Conservation (phyloP, 1,140 invertebrate species). For the Hylaeus volcanicus region DNA sequence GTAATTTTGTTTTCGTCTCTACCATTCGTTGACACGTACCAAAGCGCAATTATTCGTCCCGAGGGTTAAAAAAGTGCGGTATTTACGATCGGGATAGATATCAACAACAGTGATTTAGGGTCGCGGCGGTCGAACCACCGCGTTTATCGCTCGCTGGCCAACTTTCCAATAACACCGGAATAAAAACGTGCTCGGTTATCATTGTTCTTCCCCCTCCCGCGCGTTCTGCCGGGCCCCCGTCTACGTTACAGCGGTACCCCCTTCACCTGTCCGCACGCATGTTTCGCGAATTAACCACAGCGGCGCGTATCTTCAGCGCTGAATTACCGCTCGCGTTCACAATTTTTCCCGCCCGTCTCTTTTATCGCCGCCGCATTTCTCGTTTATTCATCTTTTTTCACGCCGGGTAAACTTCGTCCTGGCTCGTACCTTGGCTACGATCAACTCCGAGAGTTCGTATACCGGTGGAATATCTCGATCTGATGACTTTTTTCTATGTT, state of each 20-base stretch:
- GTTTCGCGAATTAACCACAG: conserved; percentile 52
- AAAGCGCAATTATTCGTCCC: too few species aligned
- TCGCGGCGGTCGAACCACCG: neutral
- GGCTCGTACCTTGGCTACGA: too few species aligned
- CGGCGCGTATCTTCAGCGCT: conserved; percentile 47
- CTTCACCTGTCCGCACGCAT: conserved; percentile 48
- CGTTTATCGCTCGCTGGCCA: neutral
- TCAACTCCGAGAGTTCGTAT: too few species aligned
- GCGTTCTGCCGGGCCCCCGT: neutral
- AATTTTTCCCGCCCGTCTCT: conserved; percentile 22
- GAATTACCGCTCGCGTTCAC: conserved; percentile 53
- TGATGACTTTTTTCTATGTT: too few species aligned
- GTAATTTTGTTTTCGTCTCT: too few species aligned
- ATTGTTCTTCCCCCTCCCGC: conserved; percentile 11
- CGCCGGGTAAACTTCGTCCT: conserved; percentile 25
- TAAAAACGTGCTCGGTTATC: conserved; percentile 22
- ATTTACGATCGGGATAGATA: neutral
- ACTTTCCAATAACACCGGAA: conserved; percentile 19
- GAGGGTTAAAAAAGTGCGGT: too few species aligned
- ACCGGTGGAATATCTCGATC: too few species aligned
- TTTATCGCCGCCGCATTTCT: conserved; percentile 27
- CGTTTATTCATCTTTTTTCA: conserved; percentile 32
- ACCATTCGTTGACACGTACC: too few species aligned
- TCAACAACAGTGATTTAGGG: conserved; percentile 3
- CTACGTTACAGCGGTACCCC: neutral